Evolutionary conservation across 2,797 vertebrate genomes (phyloP).

Genomic region (Sebastes jordani): DNA sequence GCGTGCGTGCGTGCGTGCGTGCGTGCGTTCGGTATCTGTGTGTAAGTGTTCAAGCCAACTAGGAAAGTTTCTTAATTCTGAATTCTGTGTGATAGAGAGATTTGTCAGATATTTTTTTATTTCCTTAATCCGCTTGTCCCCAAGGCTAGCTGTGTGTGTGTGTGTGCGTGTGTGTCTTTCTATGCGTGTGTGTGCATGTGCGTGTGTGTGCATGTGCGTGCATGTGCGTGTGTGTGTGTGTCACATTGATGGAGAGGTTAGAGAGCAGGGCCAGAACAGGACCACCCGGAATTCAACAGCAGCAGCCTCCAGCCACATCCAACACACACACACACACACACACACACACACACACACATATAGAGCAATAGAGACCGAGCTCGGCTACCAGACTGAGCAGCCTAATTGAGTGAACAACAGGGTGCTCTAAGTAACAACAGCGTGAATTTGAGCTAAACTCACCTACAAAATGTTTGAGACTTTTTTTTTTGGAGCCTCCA

Average conservation of each 20-base stretch:
- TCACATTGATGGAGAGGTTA: conserved; percentile 82
- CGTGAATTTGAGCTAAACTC: conserved; percentile 68
- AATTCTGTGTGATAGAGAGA: conserved; percentile 62
- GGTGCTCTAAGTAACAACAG: conserved; percentile 70
- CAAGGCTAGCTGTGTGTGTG: conserved; percentile 34
- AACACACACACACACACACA: conserved; percentile 18
- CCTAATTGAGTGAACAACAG: conserved; percentile 86
- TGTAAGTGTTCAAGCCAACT: conserved; percentile 31
- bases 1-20: too few relatives aligned
- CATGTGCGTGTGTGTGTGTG: conserved; percentile 14
- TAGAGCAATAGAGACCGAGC: conserved; percentile 33
- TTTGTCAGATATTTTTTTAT: conserved; percentile 60
- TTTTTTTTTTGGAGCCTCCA: conserved; percentile 12
- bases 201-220: neutral
- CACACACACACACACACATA: conserved; percentile 24
- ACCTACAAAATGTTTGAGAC: conserved; percentile 58
- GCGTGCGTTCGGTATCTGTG: neutral
- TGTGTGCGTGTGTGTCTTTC: conserved; percentile 32
- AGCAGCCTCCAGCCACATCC: conserved; percentile 75
- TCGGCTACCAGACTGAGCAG: conserved; percentile 72
- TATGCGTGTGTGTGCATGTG: neutral
- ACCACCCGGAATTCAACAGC: conserved; percentile 83
- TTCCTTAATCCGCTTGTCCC: conserved; percentile 73
- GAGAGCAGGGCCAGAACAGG: conserved; percentile 82
- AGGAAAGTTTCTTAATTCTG: conserved; percentile 59